Conservation (phyloP, 2,888 invertebrate genomes). For the Dione juno region DNA sequence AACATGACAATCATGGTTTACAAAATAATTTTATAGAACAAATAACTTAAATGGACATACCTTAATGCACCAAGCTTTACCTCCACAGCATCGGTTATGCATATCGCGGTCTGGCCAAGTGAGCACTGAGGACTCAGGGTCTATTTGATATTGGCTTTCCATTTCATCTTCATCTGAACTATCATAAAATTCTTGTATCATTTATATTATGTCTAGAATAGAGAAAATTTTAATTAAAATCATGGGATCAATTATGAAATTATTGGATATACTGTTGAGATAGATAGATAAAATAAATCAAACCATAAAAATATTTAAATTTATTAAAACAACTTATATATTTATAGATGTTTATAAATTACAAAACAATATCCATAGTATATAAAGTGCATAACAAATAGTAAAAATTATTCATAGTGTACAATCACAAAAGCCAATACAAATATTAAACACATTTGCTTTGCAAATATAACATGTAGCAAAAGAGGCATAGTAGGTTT, state of each 20-base stretch:
- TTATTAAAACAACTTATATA: background rate
- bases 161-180: conserved; percentile 79
- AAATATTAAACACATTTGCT: background rate
- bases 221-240: conserved; percentile 1
- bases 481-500: background rate
- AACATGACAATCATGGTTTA: no score
- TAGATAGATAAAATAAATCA: no score
- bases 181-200: conserved; percentile 77
- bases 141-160: conserved; percentile 73
- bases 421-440: background rate
- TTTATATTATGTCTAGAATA: conserved; percentile 54
- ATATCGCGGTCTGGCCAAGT: conserved; percentile 83
- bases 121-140: conserved; percentile 69
- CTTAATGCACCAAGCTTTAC: conserved; percentile 94
- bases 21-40: no score
- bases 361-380: background rate
- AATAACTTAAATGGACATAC: conserved; percentile 75
- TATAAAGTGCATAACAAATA: background rate
- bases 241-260: background rate
- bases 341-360: background rate
- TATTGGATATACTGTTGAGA: no score
- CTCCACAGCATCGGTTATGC: conserved; percentile 93
- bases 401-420: background rate
- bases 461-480: background rate
- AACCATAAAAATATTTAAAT: no score